A percentile compares a stretch with the other conserved stretches of the same genome.
Conservation (phyloP, 92 coral and sea anemone genomes). For the Actinernus sp. region DNA sequence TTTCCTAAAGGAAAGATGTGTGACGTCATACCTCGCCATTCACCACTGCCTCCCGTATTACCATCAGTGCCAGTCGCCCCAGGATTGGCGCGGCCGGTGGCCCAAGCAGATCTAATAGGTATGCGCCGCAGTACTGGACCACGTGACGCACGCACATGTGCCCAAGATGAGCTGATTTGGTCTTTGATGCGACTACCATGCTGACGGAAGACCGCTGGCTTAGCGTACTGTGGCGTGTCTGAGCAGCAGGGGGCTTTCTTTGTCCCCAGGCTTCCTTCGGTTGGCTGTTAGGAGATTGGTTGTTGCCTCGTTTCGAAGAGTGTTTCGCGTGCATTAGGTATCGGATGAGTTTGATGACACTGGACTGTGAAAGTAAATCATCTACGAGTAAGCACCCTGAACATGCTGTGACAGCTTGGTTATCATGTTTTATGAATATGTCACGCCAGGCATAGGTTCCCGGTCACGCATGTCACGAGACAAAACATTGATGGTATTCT, state of each 20-base stretch:
- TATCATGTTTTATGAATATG: no score
- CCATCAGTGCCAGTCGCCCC: slow-evolving; percentile 78
- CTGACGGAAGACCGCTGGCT: slow-evolving; percentile 36
- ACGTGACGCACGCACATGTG: slow-evolving; percentile 82
- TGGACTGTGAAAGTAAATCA: slow-evolving; percentile 24
- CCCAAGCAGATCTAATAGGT: slow-evolving; percentile 69
- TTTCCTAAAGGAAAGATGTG: background rate
- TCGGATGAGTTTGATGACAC: slow-evolving; percentile 58
- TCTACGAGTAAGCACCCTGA: no score
- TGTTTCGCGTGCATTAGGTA: slow-evolving; percentile 58
- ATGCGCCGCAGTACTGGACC: slow-evolving; percentile 79
- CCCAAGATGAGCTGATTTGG: slow-evolving; percentile 32
- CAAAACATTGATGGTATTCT: no score
- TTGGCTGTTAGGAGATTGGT: slow-evolving; percentile 5
- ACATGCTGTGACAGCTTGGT: no score
- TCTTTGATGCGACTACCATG: slow-evolving; percentile 14
- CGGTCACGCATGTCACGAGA: no score
- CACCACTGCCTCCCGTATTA: slow-evolving; percentile 69
- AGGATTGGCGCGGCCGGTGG: slow-evolving; percentile 55
- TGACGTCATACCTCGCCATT: slow-evolving; percentile 71
- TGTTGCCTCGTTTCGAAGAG: slow-evolving; percentile 22
- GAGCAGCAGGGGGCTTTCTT: slow-evolving; percentile 13
- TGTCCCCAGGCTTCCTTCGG: slow-evolving; percentile 61
- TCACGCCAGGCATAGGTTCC: no score
- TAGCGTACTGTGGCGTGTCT: slow-evolving; percentile 18